Evolutionary conservation across 2,888 invertebrate species (phyloP), one percentile per base, ranked within the genome.

Genomic region (Chrysodeixis includens): DNA sequence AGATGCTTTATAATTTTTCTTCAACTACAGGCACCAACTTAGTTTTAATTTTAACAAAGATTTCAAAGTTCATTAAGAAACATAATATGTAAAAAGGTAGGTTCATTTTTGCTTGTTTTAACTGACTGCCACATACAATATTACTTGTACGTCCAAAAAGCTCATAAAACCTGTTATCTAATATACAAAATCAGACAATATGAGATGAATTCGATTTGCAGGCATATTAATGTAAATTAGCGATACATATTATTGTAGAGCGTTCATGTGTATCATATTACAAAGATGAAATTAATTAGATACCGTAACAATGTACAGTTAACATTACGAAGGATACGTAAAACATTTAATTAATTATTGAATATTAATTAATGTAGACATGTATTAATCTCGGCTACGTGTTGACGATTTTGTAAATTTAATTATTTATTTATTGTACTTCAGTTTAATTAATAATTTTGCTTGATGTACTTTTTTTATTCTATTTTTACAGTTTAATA

Each of bases 341-440:
- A 40, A 40, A 40, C n/a, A 40, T 40, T 40, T n/a, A 40, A 40
- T 40, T 40, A 40, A 40, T n/a, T 40, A 40, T 40, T 40, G 40
- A 4, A 40, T 40, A 40, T 40, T 40, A 40, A 40, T 40, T 40
- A 40, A n/a, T 40, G n/a, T n/a, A 40, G 5, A n/a, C 40, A n/a
- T n/a, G 40, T 40, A 40, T 40, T 40, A 40, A 40, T 40, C n/a
- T 40, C n/a, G n/a, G 1, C n/a, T 7, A n/a, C 40, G 40, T 6
- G 14, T 26, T 40, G 40, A 40, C n/a, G 40, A 40, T 40, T 40
- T 40, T 6, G 40, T 40, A n/a, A 40, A 40, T 40, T n/a, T 40
- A n/a, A 40, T 40, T n/a, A 40, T n/a, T 40, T 14, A 6, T 40
- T n/a, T n/a, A n/a, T n/a, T 14, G 14, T 40, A 40, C n/a, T 26